These are phyloP conservation scores for Eurystomus glaucurus DNA, from an alignment of 2,797 vertebrate genomes.

Conservation along the genomic window DNA sequence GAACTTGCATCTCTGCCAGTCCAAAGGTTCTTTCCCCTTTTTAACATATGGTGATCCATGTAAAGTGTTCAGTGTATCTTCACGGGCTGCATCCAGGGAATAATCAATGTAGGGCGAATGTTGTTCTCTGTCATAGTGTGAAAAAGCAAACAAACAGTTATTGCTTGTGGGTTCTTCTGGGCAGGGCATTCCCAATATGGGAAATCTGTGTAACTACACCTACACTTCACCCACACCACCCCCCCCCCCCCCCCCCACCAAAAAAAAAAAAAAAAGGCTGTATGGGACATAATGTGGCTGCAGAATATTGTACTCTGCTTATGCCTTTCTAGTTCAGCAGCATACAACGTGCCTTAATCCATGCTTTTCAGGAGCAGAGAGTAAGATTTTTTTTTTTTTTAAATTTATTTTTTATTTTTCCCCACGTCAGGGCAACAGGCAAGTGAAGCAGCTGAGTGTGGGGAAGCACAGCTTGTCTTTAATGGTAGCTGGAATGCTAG, in stretches of 20 bases:
- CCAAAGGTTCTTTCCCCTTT: not conserved
- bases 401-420: too few relatives aligned
- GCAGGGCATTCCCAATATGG: not conserved
- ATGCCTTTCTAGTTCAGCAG: not conserved
- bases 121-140: not conserved
- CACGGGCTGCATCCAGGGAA: not conserved
- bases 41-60: not conserved
- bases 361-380: not conserved
- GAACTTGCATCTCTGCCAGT: not conserved
- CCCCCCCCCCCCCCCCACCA: not conserved
- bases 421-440: not conserved
- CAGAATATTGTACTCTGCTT: not conserved
- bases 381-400: not conserved
- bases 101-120: not conserved
- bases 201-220: not conserved
- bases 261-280: not conserved
- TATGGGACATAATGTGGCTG: not conserved
- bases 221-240: rapidly evolving
- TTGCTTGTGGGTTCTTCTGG: not conserved
- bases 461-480: not conserved
- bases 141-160: not conserved
- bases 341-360: not conserved
- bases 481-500: not conserved
- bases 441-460: not conserved
- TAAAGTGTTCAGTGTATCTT: not conserved